Percentiles rank a stretch among this genome's conserved stretches.
Evolutionary conservation across 2,113 vertebrate genomes (phyloP).

Genomic region (Etheostoma cragini): DNA sequence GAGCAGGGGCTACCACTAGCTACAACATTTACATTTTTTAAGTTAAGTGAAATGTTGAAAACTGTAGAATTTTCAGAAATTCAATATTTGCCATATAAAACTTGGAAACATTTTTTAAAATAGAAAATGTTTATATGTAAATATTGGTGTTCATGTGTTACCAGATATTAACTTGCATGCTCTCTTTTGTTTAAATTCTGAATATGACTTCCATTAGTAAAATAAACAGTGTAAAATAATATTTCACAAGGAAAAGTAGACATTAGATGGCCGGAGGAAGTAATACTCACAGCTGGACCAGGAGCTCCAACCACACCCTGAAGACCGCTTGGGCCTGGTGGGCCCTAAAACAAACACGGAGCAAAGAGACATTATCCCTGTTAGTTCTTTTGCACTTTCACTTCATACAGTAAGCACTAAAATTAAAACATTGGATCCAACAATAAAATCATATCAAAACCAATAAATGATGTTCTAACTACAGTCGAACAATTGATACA

Average conservation of each 20-base stretch:
- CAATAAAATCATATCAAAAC: not conserved
- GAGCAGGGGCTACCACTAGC: slow-evolving; percentile 13
- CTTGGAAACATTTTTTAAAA: not conserved
- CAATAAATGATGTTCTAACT: too few species aligned
- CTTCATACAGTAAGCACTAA: not conserved
- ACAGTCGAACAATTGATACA: not conserved
- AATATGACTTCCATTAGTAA: not conserved
- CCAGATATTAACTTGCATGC: not conserved
- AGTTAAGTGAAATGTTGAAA: not conserved
- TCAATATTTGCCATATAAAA: slow-evolving; percentile 5
- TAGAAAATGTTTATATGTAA: not conserved
- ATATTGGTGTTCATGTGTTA: not conserved
- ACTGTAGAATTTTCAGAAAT: not conserved
- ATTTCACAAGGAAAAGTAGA: not conserved
- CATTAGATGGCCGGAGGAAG: not conserved
- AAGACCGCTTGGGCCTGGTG: slow-evolving; percentile 91
- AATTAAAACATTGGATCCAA: not conserved
- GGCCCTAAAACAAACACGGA: slow-evolving; percentile 85
- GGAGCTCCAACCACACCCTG: slow-evolving; percentile 96
- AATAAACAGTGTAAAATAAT: not conserved
- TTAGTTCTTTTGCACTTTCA: not conserved
- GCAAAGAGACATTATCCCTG: not conserved
- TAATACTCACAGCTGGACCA: slow-evolving; percentile 94
- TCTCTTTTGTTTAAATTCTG: not conserved
- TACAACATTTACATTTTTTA: not conserved